Evolutionary conservation across 92 coral and sea anemone species (phyloP), one percentile per base, ranked within the genome.

Genomic region (Blastomussa wellsi): DNA sequence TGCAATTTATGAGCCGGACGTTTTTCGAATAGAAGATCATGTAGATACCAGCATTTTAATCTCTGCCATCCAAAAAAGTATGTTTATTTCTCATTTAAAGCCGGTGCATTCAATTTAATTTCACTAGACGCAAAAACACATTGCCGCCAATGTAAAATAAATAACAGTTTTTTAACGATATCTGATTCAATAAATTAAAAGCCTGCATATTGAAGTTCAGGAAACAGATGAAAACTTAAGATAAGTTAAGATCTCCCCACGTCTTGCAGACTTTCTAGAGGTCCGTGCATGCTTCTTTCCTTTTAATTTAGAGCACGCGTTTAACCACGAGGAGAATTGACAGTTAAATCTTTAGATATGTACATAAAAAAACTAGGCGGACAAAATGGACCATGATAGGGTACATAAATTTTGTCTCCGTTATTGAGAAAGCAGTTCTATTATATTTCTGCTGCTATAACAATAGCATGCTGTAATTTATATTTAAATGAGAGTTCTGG

Each of bases 31-130:
- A 4, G 42, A 8, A 35, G 35, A 29, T 70, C 1, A 70, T 42
- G 71, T 20, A 62, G 17, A 70, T 9, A 26, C 75, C 17, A 37
- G 47, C 14, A 19, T 70, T 37, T 20, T 20, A 36, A 70, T 37
- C 44, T 37, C 13, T 33, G 47, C 13, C 47, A 70, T 19, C 14
- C 17, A 48, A 67, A 67, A 17, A 35, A 37, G 19, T 4, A 26
- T 67, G 72, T 67, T 67, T 67, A 67, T 67, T 36, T 70, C 32
- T 17, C 75, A 36, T 36, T 70, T 17, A 70, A 70, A 35, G 15
- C 26, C 75, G 7, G 75, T 35, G 74, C 0, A 24, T 35, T 20
- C 75, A 36, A 35, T 31, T 68, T 29, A 29, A 42, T 13, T 3
- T 32, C 22, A 19, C 29, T 35, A 13, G 8, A 15, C 44, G 75